Evolutionary conservation across 1,140 invertebrate genomes (phyloP).

Genomic region (Panonychus citri): DNA sequence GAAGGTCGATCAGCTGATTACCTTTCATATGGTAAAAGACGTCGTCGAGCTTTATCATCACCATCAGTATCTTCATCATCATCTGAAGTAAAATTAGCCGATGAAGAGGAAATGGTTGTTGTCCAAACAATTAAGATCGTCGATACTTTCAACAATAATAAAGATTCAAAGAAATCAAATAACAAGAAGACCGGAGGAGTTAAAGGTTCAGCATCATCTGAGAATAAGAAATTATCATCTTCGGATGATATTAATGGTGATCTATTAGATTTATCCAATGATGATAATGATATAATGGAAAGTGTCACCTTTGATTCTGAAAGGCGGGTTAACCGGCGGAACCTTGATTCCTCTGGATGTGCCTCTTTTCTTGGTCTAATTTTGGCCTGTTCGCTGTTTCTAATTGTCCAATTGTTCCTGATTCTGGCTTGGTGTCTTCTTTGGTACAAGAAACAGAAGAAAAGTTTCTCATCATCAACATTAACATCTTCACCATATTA

Average conservation of each 20-base stretch:
- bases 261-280: no score
- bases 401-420: slow-evolving; percentile 52
- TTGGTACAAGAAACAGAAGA: slow-evolving; percentile 37
- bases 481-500: no score
- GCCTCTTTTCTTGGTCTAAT: slow-evolving; percentile 20
- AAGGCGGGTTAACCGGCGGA: no score
- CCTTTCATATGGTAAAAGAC: slow-evolving; percentile 6
- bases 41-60: background rate
- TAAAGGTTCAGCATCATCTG: no score
- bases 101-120: slow-evolving; percentile 52
- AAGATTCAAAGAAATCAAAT: slow-evolving; percentile 23
- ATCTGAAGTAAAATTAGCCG: slow-evolving; percentile 17
- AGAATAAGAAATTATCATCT: no score
- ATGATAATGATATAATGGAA: no score
- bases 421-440: slow-evolving; percentile 57
- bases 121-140: slow-evolving; percentile 73
- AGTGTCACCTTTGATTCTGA: no score
- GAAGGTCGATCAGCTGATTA: slow-evolving; percentile 26
- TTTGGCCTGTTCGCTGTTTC: slow-evolving; percentile 49
- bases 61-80: no score
- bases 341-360: no score
- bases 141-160: slow-evolving; percentile 17
- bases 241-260: no score
- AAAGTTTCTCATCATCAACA: background rate
- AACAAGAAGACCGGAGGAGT: no score